These are phyloP conservation scores for Crocuta crocuta DNA, from an alignment of 2,113 vertebrate genomes.

Conservation along the genomic window DNA sequence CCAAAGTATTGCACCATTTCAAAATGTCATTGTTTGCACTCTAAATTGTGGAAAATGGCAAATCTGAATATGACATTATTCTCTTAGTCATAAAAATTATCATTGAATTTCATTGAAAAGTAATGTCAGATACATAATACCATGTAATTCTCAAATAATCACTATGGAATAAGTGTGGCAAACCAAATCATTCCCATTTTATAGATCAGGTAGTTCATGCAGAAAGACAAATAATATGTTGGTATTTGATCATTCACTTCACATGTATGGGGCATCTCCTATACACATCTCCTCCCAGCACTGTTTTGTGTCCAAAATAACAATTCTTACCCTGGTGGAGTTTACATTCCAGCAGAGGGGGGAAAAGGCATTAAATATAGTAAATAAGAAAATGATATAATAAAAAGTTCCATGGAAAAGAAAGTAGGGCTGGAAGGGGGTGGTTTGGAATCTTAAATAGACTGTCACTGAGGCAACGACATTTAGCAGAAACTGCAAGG, in stretches of 20 bases:
- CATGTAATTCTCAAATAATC: not conserved
- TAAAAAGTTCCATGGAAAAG: not conserved
- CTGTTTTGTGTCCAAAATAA: not conserved
- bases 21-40: constrained; percentile 59
- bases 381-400: not conserved
- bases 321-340: not conserved
- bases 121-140: not conserved
- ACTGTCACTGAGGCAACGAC: not conserved
- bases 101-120: constrained; percentile 31
- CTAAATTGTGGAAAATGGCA: constrained; percentile 32
- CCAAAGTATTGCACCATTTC: not conserved
- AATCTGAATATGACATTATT: constrained; percentile 60
- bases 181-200: not conserved
- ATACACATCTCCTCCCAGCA: no score
- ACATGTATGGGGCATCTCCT: not conserved
- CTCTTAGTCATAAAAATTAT: not conserved
- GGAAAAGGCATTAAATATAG: not conserved
- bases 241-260: not conserved
- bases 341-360: not conserved
- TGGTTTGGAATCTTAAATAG: not conserved
- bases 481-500: not conserved
- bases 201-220: not conserved
- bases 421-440: not conserved
- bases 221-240: not conserved
- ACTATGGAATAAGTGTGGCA: not conserved